These are phyloP conservation scores for Synanceia verrucosa DNA, from an alignment of 2,797 vertebrate genomes.

Conservation along the genomic window DNA sequence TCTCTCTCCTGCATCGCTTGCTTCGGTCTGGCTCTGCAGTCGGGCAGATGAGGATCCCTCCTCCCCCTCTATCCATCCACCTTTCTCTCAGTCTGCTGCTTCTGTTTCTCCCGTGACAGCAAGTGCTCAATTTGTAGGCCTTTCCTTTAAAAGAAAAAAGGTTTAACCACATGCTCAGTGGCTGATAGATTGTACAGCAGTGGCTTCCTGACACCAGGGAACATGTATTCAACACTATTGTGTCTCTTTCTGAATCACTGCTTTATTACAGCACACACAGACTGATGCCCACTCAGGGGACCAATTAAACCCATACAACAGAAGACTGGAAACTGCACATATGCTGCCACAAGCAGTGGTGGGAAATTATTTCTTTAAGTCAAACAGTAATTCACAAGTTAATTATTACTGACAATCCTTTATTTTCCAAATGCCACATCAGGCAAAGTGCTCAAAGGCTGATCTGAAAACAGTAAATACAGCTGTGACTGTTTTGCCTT, in stretches of 20 bases:
- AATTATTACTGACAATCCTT: not conserved
- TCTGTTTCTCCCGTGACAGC: conserved; percentile 24
- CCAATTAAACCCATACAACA: conserved; percentile 51
- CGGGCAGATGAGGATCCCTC: conserved; percentile 27
- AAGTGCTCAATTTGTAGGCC: conserved; percentile 2
- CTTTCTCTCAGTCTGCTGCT: not conserved
- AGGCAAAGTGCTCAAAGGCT: not conserved
- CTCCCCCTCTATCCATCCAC: not conserved
- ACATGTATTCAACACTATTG: conserved; percentile 32
- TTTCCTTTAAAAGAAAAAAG: conserved; percentile 4
- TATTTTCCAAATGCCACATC: not conserved
- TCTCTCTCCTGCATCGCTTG: conserved; percentile 24
- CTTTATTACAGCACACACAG: conserved; percentile 21
- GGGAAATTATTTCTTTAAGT: conserved; percentile 15
- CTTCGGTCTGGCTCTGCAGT: conserved; percentile 24
- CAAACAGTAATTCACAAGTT: not conserved
- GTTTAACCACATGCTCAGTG: conserved; percentile 9
- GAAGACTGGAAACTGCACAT: conserved; percentile 30
- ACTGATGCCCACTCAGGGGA: conserved; percentile 29
- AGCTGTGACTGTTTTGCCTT: not conserved
- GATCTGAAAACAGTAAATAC: not conserved
- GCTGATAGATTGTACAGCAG: conserved; percentile 50
- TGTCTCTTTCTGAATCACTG: conserved; percentile 50
- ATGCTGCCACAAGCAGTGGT: not conserved
- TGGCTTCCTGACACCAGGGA: conserved; percentile 37